phyloP scores from a whole-genome alignment of 2,888 invertebrate genomes.

The Leptopilina myrica region DNA sequence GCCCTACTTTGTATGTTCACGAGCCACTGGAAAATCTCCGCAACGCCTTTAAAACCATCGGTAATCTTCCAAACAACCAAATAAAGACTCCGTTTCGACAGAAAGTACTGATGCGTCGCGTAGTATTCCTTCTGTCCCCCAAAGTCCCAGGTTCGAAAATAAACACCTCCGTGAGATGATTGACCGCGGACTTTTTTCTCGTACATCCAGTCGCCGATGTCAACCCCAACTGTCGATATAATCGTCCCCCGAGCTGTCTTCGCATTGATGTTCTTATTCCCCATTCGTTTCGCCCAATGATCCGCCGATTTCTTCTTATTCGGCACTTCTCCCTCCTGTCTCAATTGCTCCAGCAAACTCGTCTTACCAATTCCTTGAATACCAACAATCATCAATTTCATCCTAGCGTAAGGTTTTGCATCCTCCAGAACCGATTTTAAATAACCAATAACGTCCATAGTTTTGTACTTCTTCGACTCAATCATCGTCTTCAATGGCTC shows the following conservation, averaged over 20 bases:
- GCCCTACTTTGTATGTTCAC: slow-evolving; percentile 96
- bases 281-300: slow-evolving; percentile 98
- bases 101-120: slow-evolving; percentile 98
- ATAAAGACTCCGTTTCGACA: slow-evolving; percentile 96
- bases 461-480: slow-evolving; percentile 94
- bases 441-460: slow-evolving; percentile 96
- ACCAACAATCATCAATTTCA: slow-evolving; percentile 98
- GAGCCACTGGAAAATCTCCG: slow-evolving; percentile 95
- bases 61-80: slow-evolving; percentile 96
- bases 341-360: slow-evolving; percentile 90
- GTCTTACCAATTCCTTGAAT: slow-evolving; percentile 92
- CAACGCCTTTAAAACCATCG: slow-evolving; percentile 92
- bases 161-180: slow-evolving; percentile 88
- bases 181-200: slow-evolving; percentile 89
- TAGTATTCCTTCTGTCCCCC: slow-evolving; percentile 99
- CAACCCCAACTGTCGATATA: slow-evolving; percentile 98
- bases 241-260: slow-evolving; percentile 87
- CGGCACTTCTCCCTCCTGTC: slow-evolving; percentile 89
- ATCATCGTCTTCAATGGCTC: slow-evolving; percentile 95
- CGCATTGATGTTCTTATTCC: slow-evolving; percentile 88
- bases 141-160: slow-evolving; percentile 99
- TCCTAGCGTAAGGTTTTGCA: slow-evolving; percentile 94
- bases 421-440: slow-evolving; percentile 92
- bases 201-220: slow-evolving; percentile 96
- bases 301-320: slow-evolving; percentile 83